Percentiles rank a stretch among this genome's conserved stretches.
phyloP scores from a whole-genome alignment of 92 coral and sea anemone genomes.

The Actinostola sp. region DNA sequence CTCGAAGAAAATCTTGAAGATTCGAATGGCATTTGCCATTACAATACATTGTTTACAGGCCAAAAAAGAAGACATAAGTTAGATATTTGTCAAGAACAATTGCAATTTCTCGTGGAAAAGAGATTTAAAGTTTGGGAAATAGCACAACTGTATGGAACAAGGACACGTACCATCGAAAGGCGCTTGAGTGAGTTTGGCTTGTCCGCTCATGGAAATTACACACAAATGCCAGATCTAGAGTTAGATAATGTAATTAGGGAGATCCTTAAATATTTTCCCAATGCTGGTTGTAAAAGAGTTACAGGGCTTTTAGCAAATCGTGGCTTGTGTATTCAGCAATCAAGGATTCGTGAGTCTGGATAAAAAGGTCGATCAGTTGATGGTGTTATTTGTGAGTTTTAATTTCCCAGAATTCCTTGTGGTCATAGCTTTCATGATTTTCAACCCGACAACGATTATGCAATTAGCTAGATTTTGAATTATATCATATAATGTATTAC shows the following conservation, averaged over 20 bases:
- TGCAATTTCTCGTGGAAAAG: constrained; percentile 27
- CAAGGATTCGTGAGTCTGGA: too few relatives aligned
- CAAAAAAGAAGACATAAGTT: too few relatives aligned
- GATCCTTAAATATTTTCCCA: constrained; percentile 38
- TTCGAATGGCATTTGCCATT: too few relatives aligned
- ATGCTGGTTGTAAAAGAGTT: constrained; percentile 48
- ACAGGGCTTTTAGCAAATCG: constrained; percentile 46
- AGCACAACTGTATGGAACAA: constrained; percentile 22
- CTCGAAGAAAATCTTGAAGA: too few relatives aligned
- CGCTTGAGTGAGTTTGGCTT: constrained; percentile 47
- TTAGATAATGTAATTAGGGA: constrained; percentile 29
- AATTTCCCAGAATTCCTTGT: too few relatives aligned
- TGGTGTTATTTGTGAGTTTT: too few relatives aligned
- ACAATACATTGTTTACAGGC: too few relatives aligned
- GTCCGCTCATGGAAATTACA: constrained; percentile 2
- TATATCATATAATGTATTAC: too few relatives aligned
- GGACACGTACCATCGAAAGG: constrained; percentile 29
- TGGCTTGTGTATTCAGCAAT: constrained; percentile 43
- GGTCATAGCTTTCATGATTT: too few relatives aligned
- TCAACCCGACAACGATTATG: too few relatives aligned
- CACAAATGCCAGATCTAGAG: constrained; percentile 20
- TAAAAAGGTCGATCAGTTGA: too few relatives aligned
- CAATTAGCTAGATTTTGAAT: too few relatives aligned
- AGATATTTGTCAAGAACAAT: constrained; percentile 23
- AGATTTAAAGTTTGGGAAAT: constrained; percentile 35